These are phyloP conservation scores for Sebastes miniatus DNA, from an alignment of 2,797 vertebrate species.

Conservation along the genomic window DNA sequence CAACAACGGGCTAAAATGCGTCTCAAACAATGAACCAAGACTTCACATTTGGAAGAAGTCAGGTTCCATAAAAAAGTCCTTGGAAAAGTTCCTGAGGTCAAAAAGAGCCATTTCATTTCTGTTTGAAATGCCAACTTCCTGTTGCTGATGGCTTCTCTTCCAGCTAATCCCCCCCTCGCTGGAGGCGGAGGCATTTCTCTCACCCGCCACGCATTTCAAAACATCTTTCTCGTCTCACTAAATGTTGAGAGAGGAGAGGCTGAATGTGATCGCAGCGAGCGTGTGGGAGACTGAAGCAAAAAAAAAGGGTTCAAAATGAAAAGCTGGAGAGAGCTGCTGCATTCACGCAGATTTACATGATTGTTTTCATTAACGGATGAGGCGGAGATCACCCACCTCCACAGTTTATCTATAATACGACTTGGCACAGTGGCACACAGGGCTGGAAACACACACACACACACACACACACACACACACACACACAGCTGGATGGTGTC, in stretches of 20 bases:
- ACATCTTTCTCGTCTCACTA: background rate
- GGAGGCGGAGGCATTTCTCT: too few relatives aligned
- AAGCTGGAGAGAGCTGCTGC: background rate
- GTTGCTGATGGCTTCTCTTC: constrained; percentile 1
- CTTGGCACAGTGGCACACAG: background rate
- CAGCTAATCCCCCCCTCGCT: background rate
- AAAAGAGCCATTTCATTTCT: background rate
- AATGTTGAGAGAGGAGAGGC: background rate
- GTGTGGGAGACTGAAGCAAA: constrained; percentile 37
- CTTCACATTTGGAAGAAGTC: background rate
- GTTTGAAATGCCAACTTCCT: background rate
- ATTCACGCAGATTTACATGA: background rate
- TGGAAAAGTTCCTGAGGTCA: background rate
- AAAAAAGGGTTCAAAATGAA: background rate
- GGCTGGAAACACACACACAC: background rate
- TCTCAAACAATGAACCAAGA: background rate
- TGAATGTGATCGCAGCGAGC: background rate
- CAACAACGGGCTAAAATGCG: background rate
- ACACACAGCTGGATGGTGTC: background rate
- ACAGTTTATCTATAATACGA: constrained; percentile 8
- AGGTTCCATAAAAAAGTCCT: background rate
- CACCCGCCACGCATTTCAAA: constrained; percentile 7
- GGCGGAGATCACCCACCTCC: constrained; percentile 38
- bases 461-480: too few relatives aligned
- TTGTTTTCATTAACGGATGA: constrained; percentile 14